Conservation (phyloP, 2,113 vertebrate genomes). For the Pomatorhinus ruficollis region DNA sequence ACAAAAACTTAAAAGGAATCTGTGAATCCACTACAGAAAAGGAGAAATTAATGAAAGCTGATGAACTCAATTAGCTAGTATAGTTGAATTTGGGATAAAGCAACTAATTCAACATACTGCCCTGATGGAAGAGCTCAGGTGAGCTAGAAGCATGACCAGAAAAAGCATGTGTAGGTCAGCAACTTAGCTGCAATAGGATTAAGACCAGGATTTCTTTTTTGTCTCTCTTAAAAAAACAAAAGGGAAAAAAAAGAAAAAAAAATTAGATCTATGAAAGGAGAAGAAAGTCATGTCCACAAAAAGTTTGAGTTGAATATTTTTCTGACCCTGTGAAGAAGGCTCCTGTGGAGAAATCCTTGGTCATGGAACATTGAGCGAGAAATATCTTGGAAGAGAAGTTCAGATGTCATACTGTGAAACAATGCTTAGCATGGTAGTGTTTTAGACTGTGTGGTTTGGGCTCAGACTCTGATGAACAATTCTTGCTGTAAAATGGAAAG, state of each 20-base stretch:
- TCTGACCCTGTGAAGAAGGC: neutral
- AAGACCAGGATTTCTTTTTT: neutral
- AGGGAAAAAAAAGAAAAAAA: neutral
- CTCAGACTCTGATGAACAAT: neutral
- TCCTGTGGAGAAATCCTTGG: neutral
- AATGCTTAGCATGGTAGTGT: neutral
- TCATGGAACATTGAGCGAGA: neutral
- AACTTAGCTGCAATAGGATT: neutral
- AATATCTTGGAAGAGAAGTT: slow-evolving; percentile 7
- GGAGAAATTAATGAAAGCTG: neutral
- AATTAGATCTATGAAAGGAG: neutral
- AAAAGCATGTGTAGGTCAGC: neutral
- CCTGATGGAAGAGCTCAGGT: neutral
- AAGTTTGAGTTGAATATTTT: neutral
- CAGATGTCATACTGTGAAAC: slow-evolving; percentile 8
- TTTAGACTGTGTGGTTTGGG: slow-evolving; percentile 35
- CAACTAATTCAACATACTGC: neutral
- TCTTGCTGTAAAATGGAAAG: neutral
- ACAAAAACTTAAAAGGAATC: neutral
- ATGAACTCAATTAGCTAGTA: neutral
- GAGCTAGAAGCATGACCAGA: neutral
- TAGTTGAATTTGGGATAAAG: neutral
- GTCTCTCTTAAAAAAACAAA: neutral
- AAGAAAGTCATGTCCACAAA: neutral
- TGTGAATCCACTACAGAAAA: neutral